Percentiles rank a stretch among this genome's conserved stretches.
phyloP scores from a whole-genome alignment of 2,797 vertebrate species.

The Uromys caudimaculatus region DNA sequence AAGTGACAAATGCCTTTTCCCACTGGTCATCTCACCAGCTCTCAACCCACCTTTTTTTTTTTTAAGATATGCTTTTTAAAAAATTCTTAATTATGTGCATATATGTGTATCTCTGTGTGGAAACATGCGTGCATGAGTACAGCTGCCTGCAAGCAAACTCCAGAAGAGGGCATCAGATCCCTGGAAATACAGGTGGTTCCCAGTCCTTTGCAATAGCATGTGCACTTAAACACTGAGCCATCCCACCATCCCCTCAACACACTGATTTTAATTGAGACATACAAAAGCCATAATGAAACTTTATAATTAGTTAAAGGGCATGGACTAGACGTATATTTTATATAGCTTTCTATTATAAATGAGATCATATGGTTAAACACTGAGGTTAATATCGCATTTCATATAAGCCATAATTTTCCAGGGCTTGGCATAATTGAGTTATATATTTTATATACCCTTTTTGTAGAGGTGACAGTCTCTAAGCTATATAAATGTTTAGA shows the following conservation, averaged over 20 bases:
- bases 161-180: background rate
- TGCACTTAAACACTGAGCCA: background rate
- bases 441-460: background rate
- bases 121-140: background rate
- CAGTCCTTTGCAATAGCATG: background rate
- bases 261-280: constrained; percentile 35
- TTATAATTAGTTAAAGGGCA: background rate
- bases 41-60: background rate
- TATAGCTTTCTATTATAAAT: constrained; percentile 47
- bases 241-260: background rate
- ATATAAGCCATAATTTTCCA: constrained; percentile 56
- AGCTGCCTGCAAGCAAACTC: background rate
- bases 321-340: constrained; percentile 4
- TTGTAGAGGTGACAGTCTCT: background rate
- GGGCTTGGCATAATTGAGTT: constrained; percentile 42
- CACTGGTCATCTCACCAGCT: background rate
- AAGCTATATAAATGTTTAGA: constrained; percentile 48
- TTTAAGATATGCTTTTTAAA: background rate
- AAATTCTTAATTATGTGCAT: background rate
- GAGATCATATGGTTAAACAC: constrained; percentile 29
- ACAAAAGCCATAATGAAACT: constrained; percentile 51
- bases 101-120: background rate
- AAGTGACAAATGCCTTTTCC: background rate
- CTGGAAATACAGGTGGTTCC: background rate
- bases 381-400: background rate